Evolutionary conservation across 1,140 invertebrate genomes (phyloP).

Genomic region (Holcopasites calliopsidis): DNA sequence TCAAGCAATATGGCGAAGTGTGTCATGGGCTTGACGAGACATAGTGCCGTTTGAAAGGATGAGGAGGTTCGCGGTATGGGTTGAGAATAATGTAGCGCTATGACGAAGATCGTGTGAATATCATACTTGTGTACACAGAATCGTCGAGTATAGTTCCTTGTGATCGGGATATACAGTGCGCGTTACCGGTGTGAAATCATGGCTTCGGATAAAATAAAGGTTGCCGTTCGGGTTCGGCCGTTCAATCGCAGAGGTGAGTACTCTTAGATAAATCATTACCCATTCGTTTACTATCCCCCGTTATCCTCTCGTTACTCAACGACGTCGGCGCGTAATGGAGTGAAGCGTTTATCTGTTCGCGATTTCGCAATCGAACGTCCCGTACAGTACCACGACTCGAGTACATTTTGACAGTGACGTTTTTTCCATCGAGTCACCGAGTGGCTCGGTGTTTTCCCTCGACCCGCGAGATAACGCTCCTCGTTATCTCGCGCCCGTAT

Average conservation of each 20-base stretch:
- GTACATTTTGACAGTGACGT: constrained; percentile 38
- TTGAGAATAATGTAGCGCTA: constrained; percentile 70
- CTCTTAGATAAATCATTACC: background rate
- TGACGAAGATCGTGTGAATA: constrained; percentile 55
- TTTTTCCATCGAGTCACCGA: background rate
- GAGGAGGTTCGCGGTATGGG: constrained; percentile 68
- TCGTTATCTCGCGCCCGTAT: constrained; percentile 4
- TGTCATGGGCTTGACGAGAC: constrained; percentile 73
- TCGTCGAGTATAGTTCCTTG: constrained; percentile 47
- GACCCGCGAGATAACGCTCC: background rate
- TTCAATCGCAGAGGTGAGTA: constrained; percentile 96
- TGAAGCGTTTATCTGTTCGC: background rate
- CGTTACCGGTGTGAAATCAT: constrained; percentile 78
- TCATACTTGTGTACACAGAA: constrained; percentile 53
- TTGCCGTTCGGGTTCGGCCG: constrained; percentile 96
- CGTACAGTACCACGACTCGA: background rate
- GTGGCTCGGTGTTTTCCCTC: background rate
- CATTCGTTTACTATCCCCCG: background rate
- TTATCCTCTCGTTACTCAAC: background rate
- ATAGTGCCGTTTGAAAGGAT: constrained; percentile 69
- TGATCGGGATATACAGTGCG: constrained; percentile 63
- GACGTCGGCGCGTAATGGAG: too few species aligned
- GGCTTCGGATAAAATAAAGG: constrained; percentile 96
- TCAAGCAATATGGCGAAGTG: constrained; percentile 77
- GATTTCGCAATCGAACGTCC: constrained; percentile 18